Evolutionary conservation across 2,113 vertebrate genomes (phyloP), one percentile per base, ranked within the genome.

Genomic region (Ginglymostoma cirratum): DNA sequence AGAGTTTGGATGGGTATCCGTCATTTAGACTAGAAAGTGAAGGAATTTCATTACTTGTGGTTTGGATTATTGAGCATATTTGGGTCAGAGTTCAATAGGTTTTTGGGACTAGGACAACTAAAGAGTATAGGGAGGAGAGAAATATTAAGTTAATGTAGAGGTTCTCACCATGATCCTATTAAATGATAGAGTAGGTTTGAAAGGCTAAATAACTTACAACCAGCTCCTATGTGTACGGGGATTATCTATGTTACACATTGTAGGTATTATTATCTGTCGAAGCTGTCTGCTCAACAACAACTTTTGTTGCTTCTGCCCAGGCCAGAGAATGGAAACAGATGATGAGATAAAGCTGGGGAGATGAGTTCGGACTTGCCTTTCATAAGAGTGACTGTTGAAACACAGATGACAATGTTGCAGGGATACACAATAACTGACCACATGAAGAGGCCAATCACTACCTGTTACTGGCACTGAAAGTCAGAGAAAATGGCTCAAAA

Each of bases 251-350:
- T n/a, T 69, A 27, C 24, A 38, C 5, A 30, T 27, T 48, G 86
- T 30, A 89, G 10, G 48, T 48, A 52, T 95, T 72, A 24, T 95
- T 23, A 27, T 72, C 45, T 72, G 69, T 48, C 45, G 65, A 45
- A 72, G 66, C 23, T 48, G n/a, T 72, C 24, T 95, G 17, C 69
- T 95, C 42, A 70, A 76, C 69, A 10, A 17, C 42, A 38, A 7
- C 72, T 76, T 72, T 19, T 95, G n/a, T 93, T 5, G 66, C 94
- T 95, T 45, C 27, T 95, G 67, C 45, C 69, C 38, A 95, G 94
- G n/a, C 5, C 94, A 95, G 69, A 72, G 24, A 72, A 95, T 95
- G 67, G 94, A 95, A 72, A 52, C 94, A 95, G 45, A 72, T 48
- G 93, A 72, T 27, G 69, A 72, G 38, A 52, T 52, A 93, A 93